Base-by-base conservation (phyloP, 2,797 vertebrate genomes). In the Merluccius polli region DNA sequence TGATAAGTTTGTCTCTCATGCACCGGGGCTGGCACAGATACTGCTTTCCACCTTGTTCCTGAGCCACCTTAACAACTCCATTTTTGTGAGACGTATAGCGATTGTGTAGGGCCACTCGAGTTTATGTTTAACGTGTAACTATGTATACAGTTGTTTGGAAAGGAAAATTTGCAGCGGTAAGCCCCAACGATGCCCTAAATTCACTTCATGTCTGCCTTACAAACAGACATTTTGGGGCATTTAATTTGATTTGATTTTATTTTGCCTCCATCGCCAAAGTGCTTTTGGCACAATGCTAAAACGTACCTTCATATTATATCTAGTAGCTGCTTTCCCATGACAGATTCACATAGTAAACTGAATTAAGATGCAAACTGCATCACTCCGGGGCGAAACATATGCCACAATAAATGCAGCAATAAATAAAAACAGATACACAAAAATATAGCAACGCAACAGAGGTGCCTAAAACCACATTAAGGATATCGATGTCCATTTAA, bases 11-110 rank as follows among this genome's bases (percentile, higher is more conserved):
- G 85, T 85, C 84, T 83, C 82, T 81, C 82, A 85, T 90, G 75
- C 72, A 82, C 88, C 16, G 75, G 32, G 83, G 77, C 83, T 86
- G 87, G 88, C 81, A 89, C 82, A 87, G 80, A 88, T 87, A 91
- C 83, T 90, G 92, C 91, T 90, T 91, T 90, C 90, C 89, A 84
- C 9, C 88, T 86, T 89, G 85, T 89, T 90, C 87, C 78, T 87
- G 75, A 82, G 84, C 89, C 82, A 89, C 85, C 85, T 87, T 82
- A 80, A 86, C 81, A 81, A 75, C 76, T 87, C 84, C 5, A 52
- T 79, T 83, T 85, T 81, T 81, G 72, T 81, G 67, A 75, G 79
- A 87, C 81, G 82, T 89, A 92, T 91, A 87, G 80, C 76, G 29
- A 85, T 91, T 86, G 41, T 85, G 71, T 70, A 76, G 84, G 82